These are phyloP conservation scores for Eugnorisma glareosa DNA, from an alignment of 2,888 invertebrate species.

Conservation along the genomic window DNA sequence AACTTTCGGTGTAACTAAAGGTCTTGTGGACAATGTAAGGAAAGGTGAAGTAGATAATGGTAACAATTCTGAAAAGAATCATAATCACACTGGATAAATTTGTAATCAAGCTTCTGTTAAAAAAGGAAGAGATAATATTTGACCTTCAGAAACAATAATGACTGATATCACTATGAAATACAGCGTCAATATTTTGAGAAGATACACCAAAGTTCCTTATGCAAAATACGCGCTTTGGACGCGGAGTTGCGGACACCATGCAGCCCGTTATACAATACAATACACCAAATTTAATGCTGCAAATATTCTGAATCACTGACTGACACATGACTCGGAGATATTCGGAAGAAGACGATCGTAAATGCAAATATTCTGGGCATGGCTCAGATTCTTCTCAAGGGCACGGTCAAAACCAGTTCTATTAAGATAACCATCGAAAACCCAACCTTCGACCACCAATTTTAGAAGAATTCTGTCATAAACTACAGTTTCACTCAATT, in stretches of 20 bases:
- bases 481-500: conserved; percentile 44
- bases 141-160: neutral
- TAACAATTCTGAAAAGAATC: neutral
- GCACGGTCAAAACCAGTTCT: neutral
- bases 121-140: neutral
- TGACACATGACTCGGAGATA: neutral
- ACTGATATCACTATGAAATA: neutral
- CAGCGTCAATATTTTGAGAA: neutral
- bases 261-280: too few relatives aligned
- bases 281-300: neutral
- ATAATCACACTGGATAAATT: neutral
- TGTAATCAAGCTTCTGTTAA: neutral
- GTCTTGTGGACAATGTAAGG: neutral
- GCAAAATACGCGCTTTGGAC: too few relatives aligned
- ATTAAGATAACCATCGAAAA: conserved; percentile 6
- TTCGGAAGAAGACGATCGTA: neutral
- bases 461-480: conserved; percentile 13
- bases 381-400: neutral
- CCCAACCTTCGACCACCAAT: neutral
- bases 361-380: neutral
- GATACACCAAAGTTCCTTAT: too few relatives aligned
- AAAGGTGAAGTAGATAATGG: neutral
- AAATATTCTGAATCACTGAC: neutral
- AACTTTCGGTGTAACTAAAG: neutral
- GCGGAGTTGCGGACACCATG: too few relatives aligned